A percentile compares a stretch with the other conserved stretches of the same genome.
Conservation (phyloP, 2,797 vertebrate species). For the Argya squamiceps region DNA sequence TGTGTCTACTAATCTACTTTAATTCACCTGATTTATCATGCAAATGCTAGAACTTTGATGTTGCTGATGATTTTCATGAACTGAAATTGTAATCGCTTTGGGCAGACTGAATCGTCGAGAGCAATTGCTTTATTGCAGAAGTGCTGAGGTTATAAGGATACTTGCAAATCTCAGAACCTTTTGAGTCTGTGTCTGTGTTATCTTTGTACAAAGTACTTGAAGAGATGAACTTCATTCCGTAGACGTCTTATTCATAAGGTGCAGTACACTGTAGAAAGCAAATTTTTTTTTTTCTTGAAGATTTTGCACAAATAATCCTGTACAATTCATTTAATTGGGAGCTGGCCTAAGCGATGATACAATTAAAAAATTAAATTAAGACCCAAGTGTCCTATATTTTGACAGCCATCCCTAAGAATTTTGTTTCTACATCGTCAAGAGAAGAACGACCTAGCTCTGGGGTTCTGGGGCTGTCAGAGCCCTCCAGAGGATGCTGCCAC, state of each 20-base stretch:
- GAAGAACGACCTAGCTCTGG: not conserved
- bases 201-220: constrained; percentile 84
- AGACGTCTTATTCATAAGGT: constrained; percentile 80
- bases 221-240: constrained; percentile 83
- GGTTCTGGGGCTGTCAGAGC: not conserved
- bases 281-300: constrained; percentile 17
- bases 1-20: constrained; percentile 85
- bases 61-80: constrained; percentile 83
- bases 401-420: constrained; percentile 36
- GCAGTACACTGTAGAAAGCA: constrained; percentile 63
- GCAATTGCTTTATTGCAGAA: constrained; percentile 77
- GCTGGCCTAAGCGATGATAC: constrained; percentile 20
- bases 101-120: constrained; percentile 75
- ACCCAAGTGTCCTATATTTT: constrained; percentile 16
- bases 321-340: constrained; percentile 57
- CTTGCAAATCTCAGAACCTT: constrained; percentile 73
- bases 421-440: constrained; percentile 44
- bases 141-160: constrained; percentile 72
- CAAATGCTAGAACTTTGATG: constrained; percentile 83
- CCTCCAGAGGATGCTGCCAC: constrained; percentile 11
- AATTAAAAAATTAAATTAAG: constrained; percentile 47
- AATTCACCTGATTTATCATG: constrained; percentile 83
- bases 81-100: constrained; percentile 81
- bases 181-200: constrained; percentile 83
- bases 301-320: constrained; percentile 69